Base-by-base conservation (phyloP, 2,113 vertebrate species). In the Lepidothrix coronata region DNA sequence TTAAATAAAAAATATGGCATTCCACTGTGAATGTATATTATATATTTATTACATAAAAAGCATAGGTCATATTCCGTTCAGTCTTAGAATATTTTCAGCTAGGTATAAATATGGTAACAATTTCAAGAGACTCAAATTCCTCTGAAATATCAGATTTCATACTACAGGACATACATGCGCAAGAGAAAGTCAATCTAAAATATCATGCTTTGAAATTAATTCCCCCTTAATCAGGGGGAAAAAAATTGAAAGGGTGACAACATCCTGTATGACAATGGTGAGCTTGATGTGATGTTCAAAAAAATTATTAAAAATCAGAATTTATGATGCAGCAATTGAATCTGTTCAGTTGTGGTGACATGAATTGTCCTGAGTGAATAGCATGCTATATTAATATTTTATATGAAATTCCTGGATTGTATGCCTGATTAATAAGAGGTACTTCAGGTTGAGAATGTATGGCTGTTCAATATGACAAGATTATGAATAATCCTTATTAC, bases 401-500 rank as follows among this genome's bases (percentile, higher is more conserved):
- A 93, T 39, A 58, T 91, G 18, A 75, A 88, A 91, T 76, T 95
- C 71, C 23, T 85, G 62, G 37, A 54, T 41, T 65, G 12, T 63
- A 80, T 54, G 23, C 52, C 52, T 85, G 65, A 65, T 89, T 89
- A 95, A 76, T 65, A 89, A 82, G 14, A 39, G 73, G n/a, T 5
- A 72, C 31, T 35, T 91, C 54, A 58, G 41, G 22, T 1, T 94
- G 57, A 92, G n/a, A 92, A 74, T 91, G 85, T 81, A 39, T 62
- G 49, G 8, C 12, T 85, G 37, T 85, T 94, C 49, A 66, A 19
- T 79, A 62, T 73, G 85, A 68, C 54, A 70, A 46, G 15, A 58
- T 88, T 89, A 91, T 82, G 62, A 96, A 85, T 89, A 93, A 87
- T 65, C 70, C 37, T 73, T 72, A 67, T 58, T 89, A 88, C 31